Evolutionary conservation across 2,797 vertebrate species (phyloP).

Genomic region (Dicrostonyx torquatus): DNA sequence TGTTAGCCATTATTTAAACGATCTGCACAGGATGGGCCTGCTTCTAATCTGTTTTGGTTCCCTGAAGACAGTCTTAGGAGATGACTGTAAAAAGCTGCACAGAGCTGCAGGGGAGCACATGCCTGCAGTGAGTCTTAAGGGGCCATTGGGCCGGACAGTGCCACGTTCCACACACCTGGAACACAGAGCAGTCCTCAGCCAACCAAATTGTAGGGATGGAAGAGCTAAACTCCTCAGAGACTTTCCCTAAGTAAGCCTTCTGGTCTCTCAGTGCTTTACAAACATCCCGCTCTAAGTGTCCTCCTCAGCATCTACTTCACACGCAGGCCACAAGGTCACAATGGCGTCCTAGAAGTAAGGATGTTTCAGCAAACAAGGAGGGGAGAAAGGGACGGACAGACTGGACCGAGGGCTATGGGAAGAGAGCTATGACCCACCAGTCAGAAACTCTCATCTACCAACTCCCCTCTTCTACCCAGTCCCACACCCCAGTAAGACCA

Average conservation of each 20-base stretch:
- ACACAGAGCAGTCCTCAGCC: neutral
- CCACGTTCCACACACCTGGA: neutral
- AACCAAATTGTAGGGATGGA: neutral
- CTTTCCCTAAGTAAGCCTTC: slow-evolving; percentile 8
- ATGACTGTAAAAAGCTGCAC: neutral
- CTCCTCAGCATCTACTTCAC: neutral
- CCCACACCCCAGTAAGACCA: neutral
- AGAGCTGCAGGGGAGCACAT: neutral
- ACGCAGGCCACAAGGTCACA: neutral
- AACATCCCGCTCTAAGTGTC: neutral
- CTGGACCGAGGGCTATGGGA: neutral
- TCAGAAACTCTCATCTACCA: neutral
- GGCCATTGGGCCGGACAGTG: fast-evolving
- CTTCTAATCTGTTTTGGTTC: slow-evolving; percentile 52
- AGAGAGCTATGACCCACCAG: neutral
- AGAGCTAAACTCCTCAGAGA: neutral
- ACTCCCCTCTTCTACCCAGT: neutral
- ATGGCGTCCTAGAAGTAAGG: neutral
- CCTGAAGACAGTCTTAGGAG: slow-evolving; percentile 17
- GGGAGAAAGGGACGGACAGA: fast-evolving
- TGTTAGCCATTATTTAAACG: slow-evolving; percentile 67
- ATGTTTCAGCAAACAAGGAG: neutral
- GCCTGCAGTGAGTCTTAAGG: neutral
- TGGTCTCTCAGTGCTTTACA: neutral
- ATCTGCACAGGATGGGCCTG: slow-evolving; percentile 11